Conservation (phyloP, 2,113 vertebrate species). For the Petrocephalus microphthalmus region DNA sequence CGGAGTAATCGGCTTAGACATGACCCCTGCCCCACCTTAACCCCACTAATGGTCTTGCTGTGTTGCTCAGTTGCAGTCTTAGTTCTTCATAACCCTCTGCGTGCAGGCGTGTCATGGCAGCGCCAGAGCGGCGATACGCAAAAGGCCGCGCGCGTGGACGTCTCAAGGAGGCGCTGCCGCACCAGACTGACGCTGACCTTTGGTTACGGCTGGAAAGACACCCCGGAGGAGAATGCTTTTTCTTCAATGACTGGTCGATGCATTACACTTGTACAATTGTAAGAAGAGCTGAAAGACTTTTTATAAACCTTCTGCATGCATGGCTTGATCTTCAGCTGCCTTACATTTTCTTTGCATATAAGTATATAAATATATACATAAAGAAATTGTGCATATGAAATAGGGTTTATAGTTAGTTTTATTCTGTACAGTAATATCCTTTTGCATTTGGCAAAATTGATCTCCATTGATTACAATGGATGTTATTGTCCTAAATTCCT, state of each 20-base stretch:
- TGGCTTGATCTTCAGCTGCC: constrained; percentile 54
- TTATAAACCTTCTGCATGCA: constrained; percentile 44
- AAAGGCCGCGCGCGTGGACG: background rate
- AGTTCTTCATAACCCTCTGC: background rate
- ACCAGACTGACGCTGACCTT: background rate
- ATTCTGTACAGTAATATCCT: constrained; percentile 46
- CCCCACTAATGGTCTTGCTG: background rate
- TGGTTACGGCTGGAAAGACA: background rate
- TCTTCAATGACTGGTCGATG: constrained; percentile 38
- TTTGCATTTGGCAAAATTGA: constrained; percentile 68
- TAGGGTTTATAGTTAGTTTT: constrained; percentile 43
- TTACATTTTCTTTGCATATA: constrained; percentile 53
- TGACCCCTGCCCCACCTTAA: background rate
- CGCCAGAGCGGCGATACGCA: background rate
- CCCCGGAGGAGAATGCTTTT: constrained; percentile 20
- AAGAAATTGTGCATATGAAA: constrained; percentile 14
- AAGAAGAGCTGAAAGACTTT: constrained; percentile 44
- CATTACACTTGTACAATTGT: constrained; percentile 40
- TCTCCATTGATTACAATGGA: constrained; percentile 69
- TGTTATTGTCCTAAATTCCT: constrained; percentile 40
- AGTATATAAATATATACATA: constrained; percentile 38
- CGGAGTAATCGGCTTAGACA: background rate
- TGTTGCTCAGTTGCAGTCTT: background rate
- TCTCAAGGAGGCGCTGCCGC: background rate
- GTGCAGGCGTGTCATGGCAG: background rate